phyloP scores from a whole-genome alignment of 2,888 invertebrate species.

The Isoperla grammatica region DNA sequence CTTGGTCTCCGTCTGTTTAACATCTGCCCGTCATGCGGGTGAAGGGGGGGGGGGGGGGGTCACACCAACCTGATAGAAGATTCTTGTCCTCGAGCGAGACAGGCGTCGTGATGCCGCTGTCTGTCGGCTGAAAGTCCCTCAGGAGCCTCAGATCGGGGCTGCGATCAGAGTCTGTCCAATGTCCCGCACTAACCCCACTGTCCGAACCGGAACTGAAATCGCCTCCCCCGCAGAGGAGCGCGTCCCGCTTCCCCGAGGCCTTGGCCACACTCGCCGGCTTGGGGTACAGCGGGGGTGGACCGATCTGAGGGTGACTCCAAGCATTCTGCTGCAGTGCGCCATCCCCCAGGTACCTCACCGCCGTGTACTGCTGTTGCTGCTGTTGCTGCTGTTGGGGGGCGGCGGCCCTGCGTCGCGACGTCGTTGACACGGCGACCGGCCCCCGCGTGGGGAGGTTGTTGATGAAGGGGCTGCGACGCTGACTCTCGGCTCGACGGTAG shows the following conservation, averaged over 20 bases:
- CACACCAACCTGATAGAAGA: conserved; percentile 29
- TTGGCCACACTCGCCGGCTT: conserved; percentile 19
- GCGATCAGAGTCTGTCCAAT: conserved; percentile 34
- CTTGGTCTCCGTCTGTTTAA: too few species aligned
- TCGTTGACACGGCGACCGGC: conserved; percentile 11
- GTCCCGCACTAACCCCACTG: conserved; percentile 32
- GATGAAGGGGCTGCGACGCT: conserved; percentile 74
- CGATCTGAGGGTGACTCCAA: conserved; percentile 15
- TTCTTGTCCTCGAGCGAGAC: conserved; percentile 30
- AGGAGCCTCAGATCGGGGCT: conserved; percentile 29
- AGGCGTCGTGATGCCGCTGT: conserved; percentile 30
- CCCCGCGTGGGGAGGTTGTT: conserved; percentile 56
- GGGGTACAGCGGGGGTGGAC: conserved; percentile 21
- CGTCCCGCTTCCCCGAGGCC: conserved; percentile 26
- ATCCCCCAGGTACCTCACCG: conserved; percentile 12
- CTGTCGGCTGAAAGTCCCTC: conserved; percentile 24
- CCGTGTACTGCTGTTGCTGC: conserved; percentile 23
- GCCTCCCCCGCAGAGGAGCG: conserved; percentile 30
- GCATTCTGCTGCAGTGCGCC: conserved; percentile 12
- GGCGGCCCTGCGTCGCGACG: conserved; percentile 3
- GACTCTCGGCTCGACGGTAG: conserved; percentile 80
- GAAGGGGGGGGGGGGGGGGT: too few species aligned
- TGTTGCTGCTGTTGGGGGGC: conserved; percentile 23
- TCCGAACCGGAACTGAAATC: conserved; percentile 32
- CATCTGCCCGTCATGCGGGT: too few species aligned